Conservation (phyloP, 2,113 vertebrate genomes). For the Tragelaphus strepsiceros region DNA sequence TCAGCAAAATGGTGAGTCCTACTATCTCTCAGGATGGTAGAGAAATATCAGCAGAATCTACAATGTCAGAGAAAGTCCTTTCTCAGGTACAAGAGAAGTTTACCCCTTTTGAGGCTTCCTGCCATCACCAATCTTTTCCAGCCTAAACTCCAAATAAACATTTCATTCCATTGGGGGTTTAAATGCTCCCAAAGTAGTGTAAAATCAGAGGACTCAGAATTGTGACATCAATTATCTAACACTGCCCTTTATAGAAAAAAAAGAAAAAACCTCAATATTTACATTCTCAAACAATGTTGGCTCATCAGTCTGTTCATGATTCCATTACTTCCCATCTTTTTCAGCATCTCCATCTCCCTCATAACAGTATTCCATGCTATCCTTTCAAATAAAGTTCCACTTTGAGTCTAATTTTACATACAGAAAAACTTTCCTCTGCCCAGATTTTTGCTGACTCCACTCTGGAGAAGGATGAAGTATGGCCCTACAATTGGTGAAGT, state of each 20-base stretch:
- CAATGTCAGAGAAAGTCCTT: background rate
- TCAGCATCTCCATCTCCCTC: background rate
- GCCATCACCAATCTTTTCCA: background rate
- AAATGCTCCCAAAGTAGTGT: background rate
- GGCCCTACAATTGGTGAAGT: background rate
- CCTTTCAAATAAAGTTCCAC: background rate
- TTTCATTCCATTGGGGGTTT: background rate
- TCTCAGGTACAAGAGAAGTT: background rate
- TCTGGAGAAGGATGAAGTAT: background rate
- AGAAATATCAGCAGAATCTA: background rate
- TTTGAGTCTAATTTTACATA: background rate
- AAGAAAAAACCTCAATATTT: background rate
- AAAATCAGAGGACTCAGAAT: background rate
- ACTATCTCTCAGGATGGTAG: background rate
- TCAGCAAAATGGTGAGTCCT: background rate
- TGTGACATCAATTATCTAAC: background rate
- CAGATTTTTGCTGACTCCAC: background rate
- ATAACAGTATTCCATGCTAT: background rate
- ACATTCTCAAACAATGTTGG: background rate
- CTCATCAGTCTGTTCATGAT: background rate
- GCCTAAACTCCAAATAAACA: background rate
- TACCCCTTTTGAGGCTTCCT: background rate
- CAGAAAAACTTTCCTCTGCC: background rate
- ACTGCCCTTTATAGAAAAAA: background rate
- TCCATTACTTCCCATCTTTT: background rate